phyloP scores from a whole-genome alignment of 2,113 vertebrate genomes.

The Acrocephalus arundinaceus region DNA sequence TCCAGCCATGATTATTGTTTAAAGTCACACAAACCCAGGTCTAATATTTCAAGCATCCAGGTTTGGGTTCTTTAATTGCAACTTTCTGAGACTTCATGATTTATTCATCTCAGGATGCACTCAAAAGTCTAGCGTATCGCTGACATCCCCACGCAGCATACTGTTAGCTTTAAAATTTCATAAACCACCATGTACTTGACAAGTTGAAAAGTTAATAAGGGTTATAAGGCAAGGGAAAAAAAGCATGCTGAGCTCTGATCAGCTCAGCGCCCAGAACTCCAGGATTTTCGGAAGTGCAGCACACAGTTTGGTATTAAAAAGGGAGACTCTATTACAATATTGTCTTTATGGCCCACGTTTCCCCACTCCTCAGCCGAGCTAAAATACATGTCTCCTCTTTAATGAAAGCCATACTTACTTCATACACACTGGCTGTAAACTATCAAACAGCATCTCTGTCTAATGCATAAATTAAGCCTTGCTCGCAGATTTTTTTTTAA shows the following conservation, averaged over 20 bases:
- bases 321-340: conserved; percentile 20
- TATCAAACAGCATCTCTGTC: neutral
- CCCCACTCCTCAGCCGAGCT: conserved; percentile 8
- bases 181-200: conserved; percentile 49
- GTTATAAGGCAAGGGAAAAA: neutral
- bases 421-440: neutral
- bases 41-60: neutral
- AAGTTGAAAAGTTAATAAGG: conserved; percentile 58
- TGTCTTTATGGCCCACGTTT: conserved; percentile 20
- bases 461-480: neutral
- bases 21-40: neutral
- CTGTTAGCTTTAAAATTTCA: conserved; percentile 66
- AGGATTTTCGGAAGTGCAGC: conserved; percentile 11
- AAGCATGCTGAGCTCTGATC: conserved; percentile 27
- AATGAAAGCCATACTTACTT: conserved; percentile 35
- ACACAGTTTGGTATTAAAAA: neutral
- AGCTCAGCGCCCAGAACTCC: conserved; percentile 2
- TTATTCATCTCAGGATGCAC: conserved; percentile 66
- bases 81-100: conserved; percentile 52
- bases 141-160: conserved; percentile 17
- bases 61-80: conserved; percentile 46
- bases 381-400: conserved; percentile 4
- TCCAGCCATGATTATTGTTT: neutral
- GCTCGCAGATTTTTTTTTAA: neutral
- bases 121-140: conserved; percentile 21